Evolutionary conservation across 2,797 vertebrate genomes (phyloP), one percentile per base, ranked within the genome.

Genomic region (Rhadinocentrus ornatus): DNA sequence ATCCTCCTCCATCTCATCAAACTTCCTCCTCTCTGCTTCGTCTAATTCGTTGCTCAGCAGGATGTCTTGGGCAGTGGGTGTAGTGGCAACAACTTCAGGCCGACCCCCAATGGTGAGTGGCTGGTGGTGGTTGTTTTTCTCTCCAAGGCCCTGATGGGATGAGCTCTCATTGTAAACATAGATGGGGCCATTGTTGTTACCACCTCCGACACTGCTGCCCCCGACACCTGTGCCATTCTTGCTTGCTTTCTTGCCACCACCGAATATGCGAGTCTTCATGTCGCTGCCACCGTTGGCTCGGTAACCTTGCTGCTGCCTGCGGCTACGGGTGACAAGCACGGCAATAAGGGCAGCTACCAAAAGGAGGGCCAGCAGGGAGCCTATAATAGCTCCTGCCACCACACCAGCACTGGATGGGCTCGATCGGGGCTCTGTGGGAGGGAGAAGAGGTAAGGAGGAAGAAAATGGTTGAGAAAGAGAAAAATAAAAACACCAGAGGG

Each of bases 351-450:
- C 91, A 10, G 89, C 85, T 18, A 97, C 92, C 90, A 97, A 87
- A 73, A 96, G 91, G 76, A 96, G 82, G 69, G 91, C 94, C 89
- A 97, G 94, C 69, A 95, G 89, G 83, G 94, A 95, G 87, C 94
- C 96, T 86, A 96, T 95, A 85, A 96, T 93, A 69, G 94, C 95
- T 76, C 94, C 96, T 1, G 94, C 96, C 85, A 96, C 92, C 78
- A 95, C 92, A 66, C 96, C 96, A 1, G 83, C 85, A 62, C 95
- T 94, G 88, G 94, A 88, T 26, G 89, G 73, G 74, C 80, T 88
- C 79, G 82, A 83, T 69, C 88, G 55, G 85, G 93, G 92, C 84
- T 95, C 94, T 95, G 90, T 57, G 78, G 83, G 85, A 63, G 70
- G 84, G 80, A 80, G 70, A 66, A 82, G 27, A 84, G 80, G 74